Percentiles rank a stretch among this genome's conserved stretches.
Conservation (phyloP, 2,888 invertebrate genomes). For the Athalia circularis region DNA sequence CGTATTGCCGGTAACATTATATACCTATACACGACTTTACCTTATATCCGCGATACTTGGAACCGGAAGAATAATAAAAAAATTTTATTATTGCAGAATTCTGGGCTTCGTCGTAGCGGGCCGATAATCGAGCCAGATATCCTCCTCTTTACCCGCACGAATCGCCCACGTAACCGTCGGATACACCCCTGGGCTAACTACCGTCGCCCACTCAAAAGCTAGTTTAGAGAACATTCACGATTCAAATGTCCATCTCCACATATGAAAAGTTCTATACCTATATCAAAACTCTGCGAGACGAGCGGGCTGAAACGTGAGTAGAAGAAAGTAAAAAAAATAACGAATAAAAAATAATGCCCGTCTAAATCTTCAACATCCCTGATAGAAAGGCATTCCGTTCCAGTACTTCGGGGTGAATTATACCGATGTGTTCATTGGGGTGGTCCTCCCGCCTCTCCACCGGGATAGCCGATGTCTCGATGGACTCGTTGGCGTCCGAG, state of each 20-base stretch:
- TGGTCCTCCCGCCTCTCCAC: not conserved
- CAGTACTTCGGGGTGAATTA: conserved; percentile 26
- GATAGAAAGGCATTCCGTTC: not conserved
- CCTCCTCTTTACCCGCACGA: conserved; percentile 4
- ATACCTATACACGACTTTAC: not conserved
- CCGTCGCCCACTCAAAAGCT: conserved; percentile 23
- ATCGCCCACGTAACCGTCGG: conserved; percentile 9
- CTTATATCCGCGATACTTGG: not conserved
- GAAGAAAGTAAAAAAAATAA: conserved; percentile 2
- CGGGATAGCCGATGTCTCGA: too few species aligned
- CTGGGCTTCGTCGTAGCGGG: not conserved
- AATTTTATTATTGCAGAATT: conserved; percentile 9
- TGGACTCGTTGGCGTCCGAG: conserved; percentile 17
- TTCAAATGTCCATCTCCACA: conserved; percentile 13
- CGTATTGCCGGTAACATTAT: not conserved
- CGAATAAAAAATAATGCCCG: not conserved
- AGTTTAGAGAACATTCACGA: conserved; percentile 12
- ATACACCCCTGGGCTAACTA: conserved; percentile 19
- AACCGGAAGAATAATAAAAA: conserved; percentile 32
- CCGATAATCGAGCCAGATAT: conserved; percentile 27
- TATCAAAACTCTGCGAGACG: not conserved
- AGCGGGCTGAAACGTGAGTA: not conserved
- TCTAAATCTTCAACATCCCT: too few species aligned
- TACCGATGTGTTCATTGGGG: conserved; percentile 33
- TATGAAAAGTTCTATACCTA: not conserved